These are phyloP conservation scores for Resseliella maxima DNA, from an alignment of 2,888 invertebrate species.

Conservation along the genomic window DNA sequence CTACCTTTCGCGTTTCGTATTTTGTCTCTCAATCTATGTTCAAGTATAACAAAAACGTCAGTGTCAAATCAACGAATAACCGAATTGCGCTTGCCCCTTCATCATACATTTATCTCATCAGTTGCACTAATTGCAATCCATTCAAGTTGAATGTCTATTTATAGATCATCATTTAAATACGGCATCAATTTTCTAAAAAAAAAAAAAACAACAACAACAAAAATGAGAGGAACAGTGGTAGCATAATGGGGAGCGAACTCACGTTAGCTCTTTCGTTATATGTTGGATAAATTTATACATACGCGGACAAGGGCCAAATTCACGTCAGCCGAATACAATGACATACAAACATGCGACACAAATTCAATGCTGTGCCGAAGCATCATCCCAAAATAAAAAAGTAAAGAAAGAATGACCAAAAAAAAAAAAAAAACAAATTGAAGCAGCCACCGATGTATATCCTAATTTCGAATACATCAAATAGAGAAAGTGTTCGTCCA, in stretches of 20 bases:
- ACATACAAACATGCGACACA: neutral
- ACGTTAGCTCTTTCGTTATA: neutral
- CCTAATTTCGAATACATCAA: neutral
- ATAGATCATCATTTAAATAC: conserved; percentile 29
- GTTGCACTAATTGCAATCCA: conserved; percentile 29
- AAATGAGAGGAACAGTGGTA: neutral
- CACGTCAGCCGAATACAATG: neutral
- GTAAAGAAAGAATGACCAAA: too few species aligned
- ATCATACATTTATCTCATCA: conserved; percentile 11
- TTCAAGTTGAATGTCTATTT: conserved; percentile 35
- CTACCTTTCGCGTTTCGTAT: neutral
- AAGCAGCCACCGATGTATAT: neutral
- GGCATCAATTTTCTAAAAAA: conserved; percentile 24
- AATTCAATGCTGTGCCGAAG: neutral
- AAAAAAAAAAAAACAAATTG: too few species aligned
- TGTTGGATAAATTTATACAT: conserved; percentile 2
- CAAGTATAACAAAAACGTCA: neutral
- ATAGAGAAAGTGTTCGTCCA: neutral
- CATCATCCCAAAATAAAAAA: neutral
- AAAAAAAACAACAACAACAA: neutral
- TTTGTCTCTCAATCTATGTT: neutral
- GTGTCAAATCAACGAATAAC: neutral
- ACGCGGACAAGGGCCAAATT: neutral
- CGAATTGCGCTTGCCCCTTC: conserved; percentile 46
- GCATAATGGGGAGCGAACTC: neutral